These are phyloP conservation scores for Bimastos eiseni DNA, from an alignment of 2,888 invertebrate genomes.

Conservation along the genomic window DNA sequence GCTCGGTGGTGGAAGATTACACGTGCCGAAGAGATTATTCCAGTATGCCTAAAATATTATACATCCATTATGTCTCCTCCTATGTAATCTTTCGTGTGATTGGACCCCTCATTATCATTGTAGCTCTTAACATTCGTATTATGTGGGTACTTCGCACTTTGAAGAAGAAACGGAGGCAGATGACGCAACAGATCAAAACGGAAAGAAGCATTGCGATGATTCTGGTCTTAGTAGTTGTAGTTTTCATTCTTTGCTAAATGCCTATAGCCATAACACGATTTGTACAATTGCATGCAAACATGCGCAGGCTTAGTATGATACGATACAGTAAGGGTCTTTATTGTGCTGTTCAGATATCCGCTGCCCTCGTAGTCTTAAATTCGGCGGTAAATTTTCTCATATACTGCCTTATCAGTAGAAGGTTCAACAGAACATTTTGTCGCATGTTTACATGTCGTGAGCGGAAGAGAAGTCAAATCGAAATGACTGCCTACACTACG, in stretches of 20 bases:
- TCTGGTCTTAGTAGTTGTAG: not conserved
- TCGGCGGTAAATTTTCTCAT: not conserved
- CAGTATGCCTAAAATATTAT: not conserved
- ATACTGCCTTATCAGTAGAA: not conserved
- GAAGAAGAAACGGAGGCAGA: not conserved
- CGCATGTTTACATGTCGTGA: conserved; percentile 13
- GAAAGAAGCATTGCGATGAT: not conserved
- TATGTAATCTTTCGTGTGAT: not conserved
- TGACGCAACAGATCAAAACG: not conserved
- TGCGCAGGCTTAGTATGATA: not conserved
- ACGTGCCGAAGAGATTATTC: not conserved
- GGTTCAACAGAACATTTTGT: not conserved
- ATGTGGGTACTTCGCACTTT: not conserved
- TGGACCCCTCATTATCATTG: not conserved
- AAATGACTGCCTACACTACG: not conserved
- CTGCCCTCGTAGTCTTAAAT: not conserved
- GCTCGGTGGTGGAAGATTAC: not conserved
- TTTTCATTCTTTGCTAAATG: not conserved
- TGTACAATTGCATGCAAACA: not conserved
- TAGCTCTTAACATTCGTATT: not conserved
- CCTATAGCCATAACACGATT: not conserved
- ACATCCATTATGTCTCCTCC: not conserved
- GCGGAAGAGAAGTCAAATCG: not conserved
- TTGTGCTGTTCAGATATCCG: not conserved
- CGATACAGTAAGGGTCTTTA: not conserved